A percentile compares a stretch with the other conserved stretches of the same genome.
Conservation (phyloP, 2,888 invertebrate species). For the Phyllotreta cruciferae region DNA sequence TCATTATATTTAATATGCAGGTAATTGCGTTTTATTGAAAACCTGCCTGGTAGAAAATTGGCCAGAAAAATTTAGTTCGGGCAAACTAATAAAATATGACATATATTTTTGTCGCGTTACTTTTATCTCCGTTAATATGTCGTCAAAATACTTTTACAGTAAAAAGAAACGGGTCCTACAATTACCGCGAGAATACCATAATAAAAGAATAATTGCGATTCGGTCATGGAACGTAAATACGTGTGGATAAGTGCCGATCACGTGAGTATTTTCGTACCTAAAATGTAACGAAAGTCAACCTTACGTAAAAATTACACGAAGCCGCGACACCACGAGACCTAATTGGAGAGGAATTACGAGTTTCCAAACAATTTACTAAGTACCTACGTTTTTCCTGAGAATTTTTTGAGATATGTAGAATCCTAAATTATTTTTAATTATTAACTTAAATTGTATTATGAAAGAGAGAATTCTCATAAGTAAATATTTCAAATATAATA, state of each 20-base stretch:
- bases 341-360: background rate
- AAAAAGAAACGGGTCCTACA: conserved; percentile 24
- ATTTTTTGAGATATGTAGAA: too few species aligned
- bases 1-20: too few species aligned
- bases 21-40: too few species aligned
- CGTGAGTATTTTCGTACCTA: conserved; percentile 6
- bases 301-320: conserved; percentile 14
- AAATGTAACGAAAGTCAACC: conserved; percentile 10
- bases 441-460: too few species aligned
- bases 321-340: background rate
- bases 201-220: conserved; percentile 13
- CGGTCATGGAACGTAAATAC: conserved; percentile 13
- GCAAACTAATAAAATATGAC: too few species aligned
- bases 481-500: too few species aligned
- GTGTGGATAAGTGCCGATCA: conserved; percentile 9
- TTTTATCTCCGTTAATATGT: background rate
- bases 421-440: too few species aligned
- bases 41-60: too few species aligned
- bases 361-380: background rate
- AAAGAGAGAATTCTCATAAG: too few species aligned
- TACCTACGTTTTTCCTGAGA: background rate
- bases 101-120: too few species aligned
- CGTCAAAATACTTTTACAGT: conserved; percentile 20
- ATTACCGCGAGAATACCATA: conserved; percentile 18
- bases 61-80: too few species aligned